These are phyloP conservation scores for Smittia aterrima DNA, from an alignment of 2,888 invertebrate genomes.

Conservation along the genomic window DNA sequence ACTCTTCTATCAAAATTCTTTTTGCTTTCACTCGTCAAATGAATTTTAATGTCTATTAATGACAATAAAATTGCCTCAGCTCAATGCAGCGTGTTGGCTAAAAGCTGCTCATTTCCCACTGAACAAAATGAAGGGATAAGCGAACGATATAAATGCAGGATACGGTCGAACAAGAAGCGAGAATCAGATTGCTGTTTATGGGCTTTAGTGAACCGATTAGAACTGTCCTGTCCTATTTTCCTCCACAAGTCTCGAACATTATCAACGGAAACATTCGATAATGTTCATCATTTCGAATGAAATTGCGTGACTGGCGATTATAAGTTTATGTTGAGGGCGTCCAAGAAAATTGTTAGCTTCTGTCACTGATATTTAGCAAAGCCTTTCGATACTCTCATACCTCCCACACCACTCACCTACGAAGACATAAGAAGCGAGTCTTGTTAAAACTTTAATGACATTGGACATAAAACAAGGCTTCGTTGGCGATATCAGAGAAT, in stretches of 20 bases:
- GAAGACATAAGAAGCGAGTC: not conserved
- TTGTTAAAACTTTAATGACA: conserved; percentile 27
- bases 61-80: conserved; percentile 24
- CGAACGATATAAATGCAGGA: conserved; percentile 7
- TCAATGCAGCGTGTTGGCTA: not conserved
- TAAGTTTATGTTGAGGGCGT: not conserved
- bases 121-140: not conserved
- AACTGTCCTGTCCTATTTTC: conserved; percentile 6
- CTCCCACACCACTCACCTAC: not conserved
- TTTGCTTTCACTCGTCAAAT: not conserved
- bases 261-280: conserved; percentile 1
- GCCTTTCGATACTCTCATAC: too few species aligned
- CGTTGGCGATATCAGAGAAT: conserved; percentile 7
- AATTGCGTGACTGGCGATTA: conserved; percentile 30
- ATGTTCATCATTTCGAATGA: conserved; percentile 12
- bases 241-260: not conserved
- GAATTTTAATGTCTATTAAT: conserved; percentile 18
- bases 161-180: not conserved
- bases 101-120: conserved; percentile 1
- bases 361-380: not conserved
- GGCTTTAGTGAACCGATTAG: conserved; percentile 13
- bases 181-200: conserved; percentile 18
- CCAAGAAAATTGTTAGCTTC: not conserved
- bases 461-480: conserved; percentile 20
- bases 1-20: not conserved